Base-by-base conservation (phyloP, 2,113 vertebrate genomes). In the Picathartes gymnocephalus region DNA sequence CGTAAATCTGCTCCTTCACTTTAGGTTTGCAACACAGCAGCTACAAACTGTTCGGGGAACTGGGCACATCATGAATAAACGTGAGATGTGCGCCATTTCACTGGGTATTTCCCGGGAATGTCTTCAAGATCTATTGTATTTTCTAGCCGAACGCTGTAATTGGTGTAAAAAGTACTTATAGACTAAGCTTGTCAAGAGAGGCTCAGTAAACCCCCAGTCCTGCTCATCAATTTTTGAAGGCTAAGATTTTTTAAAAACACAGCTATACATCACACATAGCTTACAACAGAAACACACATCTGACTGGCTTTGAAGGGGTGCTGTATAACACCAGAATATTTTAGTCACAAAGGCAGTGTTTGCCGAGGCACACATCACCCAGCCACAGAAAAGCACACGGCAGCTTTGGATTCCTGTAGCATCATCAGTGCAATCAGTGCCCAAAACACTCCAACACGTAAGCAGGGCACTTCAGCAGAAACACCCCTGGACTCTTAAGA, bases 301-400 rank as follows among this genome's bases (percentile, higher is more conserved):
- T 45, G 66, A 69, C 76, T 39, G 37, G 48, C 30, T 72, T 71
- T 64, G 37, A 82, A 88, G 7, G 20, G 64, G 21, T 28, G 58
- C 39, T 44, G 13, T 48, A 4, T 27, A 24, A 23, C 30, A 24
- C 27, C 37, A 10, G 25, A 39, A 39, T 64, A 50, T 66, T 45
- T 64, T 68, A 44, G 7, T 62, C 17, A 48, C 44, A 69, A 60
- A 73, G 53, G 19, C 74, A 31, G 25, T 2, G 10, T 39, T 53
- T 71, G 27, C 9, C 2, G 5, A 61, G 13, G 35, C 0, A 0
- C 37, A 57, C 7, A 7, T 61, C 14, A 10, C 14, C 35, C 18
- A 20, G 57, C 17, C 10, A 13, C 11, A 35, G 28, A 6, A 22
- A 50, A 33, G 33, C 48, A 40, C 45, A 24, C 6, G 7, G 39